phyloP scores from a whole-genome alignment of 2,113 vertebrate genomes.

The Riparia riparia region DNA sequence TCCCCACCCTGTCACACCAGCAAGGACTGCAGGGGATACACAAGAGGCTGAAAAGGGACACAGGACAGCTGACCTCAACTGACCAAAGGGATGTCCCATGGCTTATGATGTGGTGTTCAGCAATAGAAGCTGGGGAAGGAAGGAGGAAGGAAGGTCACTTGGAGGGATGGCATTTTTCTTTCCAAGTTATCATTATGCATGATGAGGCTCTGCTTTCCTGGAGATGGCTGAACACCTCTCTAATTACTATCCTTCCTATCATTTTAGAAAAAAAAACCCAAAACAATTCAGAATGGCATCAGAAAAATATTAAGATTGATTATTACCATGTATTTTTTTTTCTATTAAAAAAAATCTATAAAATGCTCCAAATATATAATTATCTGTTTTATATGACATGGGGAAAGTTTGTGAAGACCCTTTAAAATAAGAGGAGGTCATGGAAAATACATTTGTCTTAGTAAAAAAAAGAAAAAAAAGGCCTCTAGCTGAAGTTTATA shows the following conservation, averaged over 20 bases:
- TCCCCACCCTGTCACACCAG: neutral
- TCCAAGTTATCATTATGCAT: rapidly evolving
- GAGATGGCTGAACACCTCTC: neutral
- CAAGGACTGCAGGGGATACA: rapidly evolving
- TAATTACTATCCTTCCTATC: neutral
- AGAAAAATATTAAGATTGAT: neutral
- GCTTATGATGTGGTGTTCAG: neutral
- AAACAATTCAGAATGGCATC: neutral
- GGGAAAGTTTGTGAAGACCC: neutral
- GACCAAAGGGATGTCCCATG: neutral
- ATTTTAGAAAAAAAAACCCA: neutral
- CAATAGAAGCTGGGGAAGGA: neutral
- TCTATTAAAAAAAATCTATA: neutral
- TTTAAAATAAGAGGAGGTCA: neutral
- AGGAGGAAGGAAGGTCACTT: neutral
- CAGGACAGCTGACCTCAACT: neutral
- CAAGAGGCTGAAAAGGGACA: neutral
- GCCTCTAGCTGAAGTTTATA: neutral
- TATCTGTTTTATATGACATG: neutral
- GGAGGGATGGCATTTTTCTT: neutral
- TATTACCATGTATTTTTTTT: neutral
- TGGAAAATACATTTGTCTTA: neutral
- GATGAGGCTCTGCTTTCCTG: neutral
- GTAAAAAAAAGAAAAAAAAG: no score
- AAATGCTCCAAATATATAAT: neutral